Evolutionary conservation across 2,888 invertebrate genomes (phyloP), one percentile per base, ranked within the genome.

Genomic region (Dryobotodes eremita): DNA sequence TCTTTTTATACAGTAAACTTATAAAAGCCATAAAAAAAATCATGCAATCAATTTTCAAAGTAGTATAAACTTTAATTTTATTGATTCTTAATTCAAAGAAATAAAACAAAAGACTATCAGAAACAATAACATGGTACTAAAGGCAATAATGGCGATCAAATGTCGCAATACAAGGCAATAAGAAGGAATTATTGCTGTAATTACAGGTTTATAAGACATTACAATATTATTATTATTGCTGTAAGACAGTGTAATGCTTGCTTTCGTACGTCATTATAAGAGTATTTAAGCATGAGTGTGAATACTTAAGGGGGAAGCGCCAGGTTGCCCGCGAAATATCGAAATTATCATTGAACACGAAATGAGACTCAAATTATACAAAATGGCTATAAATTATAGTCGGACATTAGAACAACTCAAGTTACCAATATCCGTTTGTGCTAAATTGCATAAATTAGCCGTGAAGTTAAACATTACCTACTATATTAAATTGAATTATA

Each of bases 141-240:
- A 72, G 17, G 50, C 46, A 57, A 57, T 48, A 80, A 83, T 62
- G 6, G 20, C 55, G 26, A 26, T 70, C 72, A 50, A 71, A 72
- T 72, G 70, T 46, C n/a, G 36, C 53, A 57, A 62, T 86, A 77
- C 79, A 73, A 42, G 42, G 57, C 48, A 72, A 69, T 85, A 69
- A 71, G 5, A 62, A 61, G 73, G 13, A 80, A 84, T 83, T 86
- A 90, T 90, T 87, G 86, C 80, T 70, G 53, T 86, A 86, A 91
- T 89, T 79, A 86, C 75, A 77, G 85, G 90, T 90, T 89, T 85
- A 90, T 85, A 76, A 83, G 31, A 68, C 59, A 69, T 72, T 79
- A 68, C 65, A 83, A 48, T 53, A 46, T 57, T 83, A 79, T 57
- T 75, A 83, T 59, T 59, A 79, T 26, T 53, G 26, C 17, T 84